These are phyloP conservation scores for Drymonia ruficornis DNA, from an alignment of 2,888 invertebrate species.

Conservation along the genomic window DNA sequence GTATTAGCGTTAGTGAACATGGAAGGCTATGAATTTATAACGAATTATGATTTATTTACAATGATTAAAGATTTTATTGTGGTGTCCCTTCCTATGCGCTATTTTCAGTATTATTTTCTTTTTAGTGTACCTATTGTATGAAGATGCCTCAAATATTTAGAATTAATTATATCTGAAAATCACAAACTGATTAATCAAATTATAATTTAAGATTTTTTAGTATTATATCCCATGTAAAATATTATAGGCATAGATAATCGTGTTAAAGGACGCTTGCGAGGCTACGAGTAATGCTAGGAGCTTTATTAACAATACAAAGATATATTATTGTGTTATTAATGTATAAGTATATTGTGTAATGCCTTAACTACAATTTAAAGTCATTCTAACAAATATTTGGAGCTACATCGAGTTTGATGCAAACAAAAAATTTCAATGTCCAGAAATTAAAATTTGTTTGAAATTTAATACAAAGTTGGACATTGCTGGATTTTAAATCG, in stretches of 20 bases:
- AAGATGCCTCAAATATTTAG: constrained; percentile 19
- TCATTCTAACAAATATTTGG: background rate
- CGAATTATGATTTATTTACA: constrained; percentile 42
- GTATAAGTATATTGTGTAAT: constrained; percentile 23
- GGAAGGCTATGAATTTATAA: constrained; percentile 50
- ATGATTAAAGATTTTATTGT: constrained; percentile 41
- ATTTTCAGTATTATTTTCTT: constrained; percentile 54
- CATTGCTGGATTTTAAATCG: background rate
- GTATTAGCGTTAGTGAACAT: constrained; percentile 28
- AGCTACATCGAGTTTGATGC: background rate
- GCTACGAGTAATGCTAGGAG: constrained; percentile 45
- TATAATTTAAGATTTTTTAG: constrained; percentile 5
- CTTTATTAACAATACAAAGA: constrained; percentile 45
- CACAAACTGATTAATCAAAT: constrained; percentile 26
- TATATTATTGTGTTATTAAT: constrained; percentile 33
- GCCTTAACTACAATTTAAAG: constrained; percentile 22
- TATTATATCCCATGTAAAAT: constrained; percentile 1
- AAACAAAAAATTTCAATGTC: background rate
- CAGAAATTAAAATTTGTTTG: background rate
- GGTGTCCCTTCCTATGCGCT: constrained; percentile 36
- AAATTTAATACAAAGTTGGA: no score
- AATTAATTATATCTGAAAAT: constrained; percentile 18
- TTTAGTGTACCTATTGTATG: constrained; percentile 12
- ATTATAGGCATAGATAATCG: background rate
- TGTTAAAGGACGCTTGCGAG: constrained; percentile 30